Conservation (phyloP, 2,888 invertebrate species). For the Drosophila cracens region DNA sequence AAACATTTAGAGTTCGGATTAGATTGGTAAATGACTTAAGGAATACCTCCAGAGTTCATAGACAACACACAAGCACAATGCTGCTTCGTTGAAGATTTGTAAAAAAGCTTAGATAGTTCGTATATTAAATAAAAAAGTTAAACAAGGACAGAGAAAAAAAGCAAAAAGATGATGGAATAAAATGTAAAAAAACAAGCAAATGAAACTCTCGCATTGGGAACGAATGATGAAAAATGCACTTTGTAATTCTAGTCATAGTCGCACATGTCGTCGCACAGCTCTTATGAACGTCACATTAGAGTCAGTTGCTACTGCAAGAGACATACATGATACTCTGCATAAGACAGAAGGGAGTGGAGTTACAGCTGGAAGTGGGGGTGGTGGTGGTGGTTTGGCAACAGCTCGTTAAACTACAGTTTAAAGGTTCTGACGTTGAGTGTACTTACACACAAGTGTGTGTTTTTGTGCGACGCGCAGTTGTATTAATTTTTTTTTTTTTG, state of each 20-base stretch:
- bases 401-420: constrained; percentile 70
- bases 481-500: constrained; percentile 41
- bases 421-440: constrained; percentile 53
- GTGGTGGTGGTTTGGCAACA: constrained; percentile 33
- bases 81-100: neutral
- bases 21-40: neutral
- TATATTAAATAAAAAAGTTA: constrained; percentile 1
- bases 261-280: constrained; percentile 67
- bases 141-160: neutral
- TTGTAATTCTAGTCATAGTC: constrained; percentile 71
- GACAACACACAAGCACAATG: neutral
- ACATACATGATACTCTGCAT: constrained; percentile 17
- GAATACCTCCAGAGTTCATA: neutral
- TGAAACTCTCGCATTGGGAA: constrained; percentile 31
- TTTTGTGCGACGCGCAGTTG: constrained; percentile 44
- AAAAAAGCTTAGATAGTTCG: constrained; percentile 1
- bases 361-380: neutral
- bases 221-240: constrained; percentile 74
- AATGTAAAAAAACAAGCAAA: constrained; percentile 18
- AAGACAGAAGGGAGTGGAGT: neutral
- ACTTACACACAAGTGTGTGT: constrained; percentile 20
- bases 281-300: constrained; percentile 79
- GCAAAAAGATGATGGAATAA: constrained; percentile 12
- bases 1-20: neutral
- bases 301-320: constrained; percentile 55